These are phyloP conservation scores for Semnornis frantzii DNA, from an alignment of 2,113 vertebrate species.

Conservation along the genomic window DNA sequence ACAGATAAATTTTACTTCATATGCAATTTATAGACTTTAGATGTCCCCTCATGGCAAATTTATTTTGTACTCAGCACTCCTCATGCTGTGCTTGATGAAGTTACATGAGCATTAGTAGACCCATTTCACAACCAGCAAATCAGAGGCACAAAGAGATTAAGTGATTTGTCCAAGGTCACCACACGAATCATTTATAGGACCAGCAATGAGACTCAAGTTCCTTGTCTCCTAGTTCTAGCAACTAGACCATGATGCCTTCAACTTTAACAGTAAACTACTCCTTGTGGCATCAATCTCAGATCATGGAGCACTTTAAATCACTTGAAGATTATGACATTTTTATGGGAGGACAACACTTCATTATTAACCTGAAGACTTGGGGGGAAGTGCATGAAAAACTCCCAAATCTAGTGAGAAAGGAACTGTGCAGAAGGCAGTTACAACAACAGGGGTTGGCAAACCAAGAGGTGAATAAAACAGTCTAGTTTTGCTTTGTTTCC, in stretches of 20 bases:
- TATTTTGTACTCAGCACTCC: not conserved
- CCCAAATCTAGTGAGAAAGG: not conserved
- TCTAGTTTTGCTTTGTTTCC: not conserved
- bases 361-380: slow-evolving; percentile 3
- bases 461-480: not conserved
- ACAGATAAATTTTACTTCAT: slow-evolving; percentile 3
- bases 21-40: slow-evolving; percentile 2
- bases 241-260: slow-evolving; percentile 7
- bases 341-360: slow-evolving; percentile 28
- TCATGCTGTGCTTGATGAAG: not conserved
- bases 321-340: not conserved
- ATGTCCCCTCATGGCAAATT: not conserved
- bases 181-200: not conserved
- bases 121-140: not conserved
- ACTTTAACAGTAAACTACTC: slow-evolving; percentile 22
- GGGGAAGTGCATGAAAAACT: not conserved
- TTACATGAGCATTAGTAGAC: not conserved
- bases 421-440: not conserved
- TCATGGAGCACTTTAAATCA: slow-evolving; percentile 23
- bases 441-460: not conserved
- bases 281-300: not conserved
- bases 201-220: not conserved
- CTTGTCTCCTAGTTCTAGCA: not conserved
- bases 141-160: not conserved
- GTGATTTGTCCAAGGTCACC: slow-evolving; percentile 32